These are phyloP conservation scores for Threskiornis aethiopicus DNA, from an alignment of 2,797 vertebrate genomes.

Conservation along the genomic window DNA sequence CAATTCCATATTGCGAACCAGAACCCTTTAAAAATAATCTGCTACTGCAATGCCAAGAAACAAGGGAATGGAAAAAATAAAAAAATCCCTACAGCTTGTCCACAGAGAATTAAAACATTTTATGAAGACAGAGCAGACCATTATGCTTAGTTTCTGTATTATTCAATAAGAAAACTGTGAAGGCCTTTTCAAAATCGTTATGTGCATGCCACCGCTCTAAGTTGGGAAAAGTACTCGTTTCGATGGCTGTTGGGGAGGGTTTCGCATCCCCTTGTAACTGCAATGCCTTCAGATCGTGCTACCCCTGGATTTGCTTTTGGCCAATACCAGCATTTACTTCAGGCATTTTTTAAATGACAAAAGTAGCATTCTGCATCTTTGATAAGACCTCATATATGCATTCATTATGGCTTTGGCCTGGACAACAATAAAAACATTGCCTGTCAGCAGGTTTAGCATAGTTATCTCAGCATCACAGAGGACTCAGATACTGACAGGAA, in stretches of 20 bases:
- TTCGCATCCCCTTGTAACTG: background rate
- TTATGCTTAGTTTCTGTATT: background rate
- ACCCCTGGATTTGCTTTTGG: background rate
- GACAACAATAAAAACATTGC: background rate
- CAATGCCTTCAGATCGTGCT: background rate
- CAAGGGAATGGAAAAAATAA: background rate
- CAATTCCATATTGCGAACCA: background rate
- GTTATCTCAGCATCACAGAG: background rate
- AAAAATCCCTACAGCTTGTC: background rate
- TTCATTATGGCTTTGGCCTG: background rate
- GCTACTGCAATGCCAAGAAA: background rate
- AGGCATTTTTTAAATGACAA: background rate
- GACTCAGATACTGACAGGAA: background rate
- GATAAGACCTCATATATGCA: background rate
- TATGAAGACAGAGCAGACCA: background rate
- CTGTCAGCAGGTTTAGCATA: background rate
- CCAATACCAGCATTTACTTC: background rate
- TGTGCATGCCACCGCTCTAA: background rate
- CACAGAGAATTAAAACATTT: background rate
- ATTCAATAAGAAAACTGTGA: background rate
- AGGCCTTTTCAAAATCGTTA: background rate
- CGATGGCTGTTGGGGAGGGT: background rate
- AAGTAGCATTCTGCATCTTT: background rate
- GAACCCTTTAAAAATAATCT: background rate
- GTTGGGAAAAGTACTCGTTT: background rate